These are phyloP conservation scores for Meloe dianella DNA, from an alignment of 2,888 invertebrate species.

Conservation along the genomic window DNA sequence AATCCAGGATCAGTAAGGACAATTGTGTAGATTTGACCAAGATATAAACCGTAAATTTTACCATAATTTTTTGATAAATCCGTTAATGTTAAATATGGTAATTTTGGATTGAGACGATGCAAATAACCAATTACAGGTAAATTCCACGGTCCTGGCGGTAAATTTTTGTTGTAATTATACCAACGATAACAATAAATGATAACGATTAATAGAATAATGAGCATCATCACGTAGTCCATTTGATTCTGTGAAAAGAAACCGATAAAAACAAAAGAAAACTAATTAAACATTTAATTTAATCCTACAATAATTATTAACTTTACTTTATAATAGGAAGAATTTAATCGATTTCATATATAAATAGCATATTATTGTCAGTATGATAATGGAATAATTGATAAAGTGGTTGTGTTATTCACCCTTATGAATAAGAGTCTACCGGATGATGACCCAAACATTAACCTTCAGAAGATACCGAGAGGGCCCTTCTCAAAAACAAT, in stretches of 20 bases:
- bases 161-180: constrained; percentile 48
- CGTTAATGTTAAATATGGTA: constrained; percentile 77
- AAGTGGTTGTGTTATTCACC: constrained; percentile 3
- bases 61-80: constrained; percentile 73
- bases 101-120: constrained; percentile 70
- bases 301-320: too few species aligned
- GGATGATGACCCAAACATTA: constrained; percentile 17
- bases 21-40: constrained; percentile 79
- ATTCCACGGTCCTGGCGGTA: constrained; percentile 82
- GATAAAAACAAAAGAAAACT: neutral
- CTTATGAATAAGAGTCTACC: neutral
- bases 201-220: neutral
- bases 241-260: neutral
- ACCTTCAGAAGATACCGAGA: neutral
- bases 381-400: neutral
- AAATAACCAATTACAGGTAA: constrained; percentile 81
- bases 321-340: neutral
- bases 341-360: neutral
- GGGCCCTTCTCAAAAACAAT: neutral
- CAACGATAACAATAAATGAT: neutral
- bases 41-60: constrained; percentile 71
- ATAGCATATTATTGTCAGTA: neutral
- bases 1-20: constrained; percentile 77
- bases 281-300: neutral
- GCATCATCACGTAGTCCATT: neutral